These are phyloP conservation scores for Chelidonichthys spinosus DNA, from an alignment of 2,797 vertebrate species.

Conservation along the genomic window DNA sequence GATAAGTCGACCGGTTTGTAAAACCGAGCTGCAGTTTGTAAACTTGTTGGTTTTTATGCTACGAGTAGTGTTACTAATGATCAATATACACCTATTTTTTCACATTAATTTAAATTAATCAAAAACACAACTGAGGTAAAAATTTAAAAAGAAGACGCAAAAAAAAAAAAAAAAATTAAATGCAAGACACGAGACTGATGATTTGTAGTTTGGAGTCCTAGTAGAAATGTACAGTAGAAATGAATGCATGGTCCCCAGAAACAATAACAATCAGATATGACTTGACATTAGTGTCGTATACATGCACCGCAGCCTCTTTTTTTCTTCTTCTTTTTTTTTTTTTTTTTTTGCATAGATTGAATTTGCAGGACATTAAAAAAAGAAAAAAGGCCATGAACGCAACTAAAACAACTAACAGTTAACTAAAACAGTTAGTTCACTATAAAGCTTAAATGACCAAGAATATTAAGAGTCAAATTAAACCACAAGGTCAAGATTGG, in stretches of 20 bases:
- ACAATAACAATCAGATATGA: slow-evolving; percentile 7
- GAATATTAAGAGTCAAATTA: slow-evolving; percentile 22
- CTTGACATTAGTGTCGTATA: slow-evolving; percentile 27
- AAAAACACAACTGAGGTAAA: slow-evolving; percentile 14
- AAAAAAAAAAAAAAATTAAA: background rate
- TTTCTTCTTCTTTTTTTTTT: too few relatives aligned
- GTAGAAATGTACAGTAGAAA: slow-evolving; percentile 16
- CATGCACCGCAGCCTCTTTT: slow-evolving; percentile 51
- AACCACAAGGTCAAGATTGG: slow-evolving; percentile 7
- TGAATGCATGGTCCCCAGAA: slow-evolving; percentile 23
- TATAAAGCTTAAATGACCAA: slow-evolving; percentile 47
- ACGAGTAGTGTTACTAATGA: background rate
- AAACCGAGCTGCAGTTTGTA: slow-evolving; percentile 17
- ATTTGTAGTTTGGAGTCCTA: slow-evolving; percentile 2
- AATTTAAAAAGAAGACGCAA: slow-evolving; percentile 10
- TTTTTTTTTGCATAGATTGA: slow-evolving; percentile 71
- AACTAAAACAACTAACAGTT: background rate
- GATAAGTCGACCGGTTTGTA: background rate
- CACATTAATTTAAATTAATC: background rate
- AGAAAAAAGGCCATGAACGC: slow-evolving; percentile 31
- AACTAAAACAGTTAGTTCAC: slow-evolving; percentile 26
- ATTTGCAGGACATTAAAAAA: slow-evolving; percentile 41
- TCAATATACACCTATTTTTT: background rate
- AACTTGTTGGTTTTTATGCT: background rate
- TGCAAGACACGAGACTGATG: slow-evolving; percentile 1